These are phyloP conservation scores for Mormyrus lacerda DNA, from an alignment of 2,113 vertebrate genomes.

Conservation along the genomic window DNA sequence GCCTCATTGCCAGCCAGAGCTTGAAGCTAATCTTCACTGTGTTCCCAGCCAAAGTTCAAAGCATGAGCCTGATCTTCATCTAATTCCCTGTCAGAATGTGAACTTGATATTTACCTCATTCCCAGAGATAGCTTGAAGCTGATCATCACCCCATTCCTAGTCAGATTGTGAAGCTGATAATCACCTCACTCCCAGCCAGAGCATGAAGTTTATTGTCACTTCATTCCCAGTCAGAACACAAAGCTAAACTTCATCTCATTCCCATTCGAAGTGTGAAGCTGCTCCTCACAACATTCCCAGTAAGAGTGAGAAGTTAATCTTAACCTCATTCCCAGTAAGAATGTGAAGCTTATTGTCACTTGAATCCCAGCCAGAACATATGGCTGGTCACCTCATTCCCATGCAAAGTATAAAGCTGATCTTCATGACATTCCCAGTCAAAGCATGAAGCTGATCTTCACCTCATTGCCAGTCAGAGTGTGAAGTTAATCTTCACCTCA, in stretches of 20 bases:
- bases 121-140: no score
- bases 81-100: conserved; percentile 2
- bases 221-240: background rate
- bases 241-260: background rate
- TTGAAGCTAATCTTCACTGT: background rate
- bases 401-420: background rate
- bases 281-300: background rate
- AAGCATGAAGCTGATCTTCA: background rate
- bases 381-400: background rate
- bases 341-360: background rate
- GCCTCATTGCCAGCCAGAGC: background rate
- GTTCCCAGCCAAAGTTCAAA: background rate
- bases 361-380: background rate
- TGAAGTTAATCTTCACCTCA: background rate
- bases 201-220: background rate
- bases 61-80: background rate
- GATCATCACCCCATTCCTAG: background rate
- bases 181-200: background rate
- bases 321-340: background rate
- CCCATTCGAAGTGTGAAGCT: background rate
- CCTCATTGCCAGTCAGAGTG: no score
- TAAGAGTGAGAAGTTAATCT: background rate
- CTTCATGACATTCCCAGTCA: background rate
- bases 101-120: background rate
- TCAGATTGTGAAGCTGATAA: background rate